These are phyloP conservation scores for Lampris megalopsis DNA, from an alignment of 2,113 vertebrate genomes.

Conservation along the genomic window DNA sequence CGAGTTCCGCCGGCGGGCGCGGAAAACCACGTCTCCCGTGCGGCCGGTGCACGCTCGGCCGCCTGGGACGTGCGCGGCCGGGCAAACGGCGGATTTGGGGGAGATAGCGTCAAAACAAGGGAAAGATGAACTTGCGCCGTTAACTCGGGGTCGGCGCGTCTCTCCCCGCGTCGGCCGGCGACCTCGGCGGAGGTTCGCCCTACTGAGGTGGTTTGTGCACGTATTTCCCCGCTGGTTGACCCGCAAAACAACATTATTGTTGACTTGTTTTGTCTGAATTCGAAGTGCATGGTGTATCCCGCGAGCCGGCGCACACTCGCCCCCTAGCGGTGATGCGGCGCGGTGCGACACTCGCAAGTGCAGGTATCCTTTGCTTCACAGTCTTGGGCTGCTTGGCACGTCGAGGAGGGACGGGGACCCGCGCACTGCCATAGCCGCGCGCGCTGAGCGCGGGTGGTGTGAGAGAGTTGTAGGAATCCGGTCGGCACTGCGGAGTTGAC, in stretches of 20 bases:
- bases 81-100: slow-evolving; percentile 63
- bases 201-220: slow-evolving; percentile 47
- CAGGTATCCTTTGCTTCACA: slow-evolving; percentile 35
- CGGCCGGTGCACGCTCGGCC: slow-evolving; percentile 17
- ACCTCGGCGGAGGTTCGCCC: slow-evolving; percentile 28
- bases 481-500: neutral
- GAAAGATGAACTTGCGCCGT: slow-evolving; percentile 83
- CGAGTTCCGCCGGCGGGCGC: slow-evolving; percentile 57
- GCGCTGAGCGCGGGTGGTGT: neutral
- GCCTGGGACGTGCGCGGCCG: slow-evolving; percentile 24
- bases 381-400: neutral
- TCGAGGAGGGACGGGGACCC: neutral
- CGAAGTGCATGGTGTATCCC: slow-evolving; percentile 81
- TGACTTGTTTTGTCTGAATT: slow-evolving; percentile 79
- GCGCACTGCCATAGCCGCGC: neutral
- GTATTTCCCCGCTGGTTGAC: slow-evolving; percentile 46
- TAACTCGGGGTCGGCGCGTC: slow-evolving; percentile 75
- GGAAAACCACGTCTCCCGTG: slow-evolving; percentile 62
- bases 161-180: slow-evolving; percentile 50
- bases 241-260: slow-evolving; percentile 79
- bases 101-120: slow-evolving; percentile 85
- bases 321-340: slow-evolving; percentile 74
- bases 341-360: slow-evolving; percentile 61
- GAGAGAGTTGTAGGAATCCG: neutral
- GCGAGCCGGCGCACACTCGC: slow-evolving; percentile 66